Evolutionary conservation across 2,888 invertebrate species (phyloP).

Genomic region (Bhutanitis thaidina): DNA sequence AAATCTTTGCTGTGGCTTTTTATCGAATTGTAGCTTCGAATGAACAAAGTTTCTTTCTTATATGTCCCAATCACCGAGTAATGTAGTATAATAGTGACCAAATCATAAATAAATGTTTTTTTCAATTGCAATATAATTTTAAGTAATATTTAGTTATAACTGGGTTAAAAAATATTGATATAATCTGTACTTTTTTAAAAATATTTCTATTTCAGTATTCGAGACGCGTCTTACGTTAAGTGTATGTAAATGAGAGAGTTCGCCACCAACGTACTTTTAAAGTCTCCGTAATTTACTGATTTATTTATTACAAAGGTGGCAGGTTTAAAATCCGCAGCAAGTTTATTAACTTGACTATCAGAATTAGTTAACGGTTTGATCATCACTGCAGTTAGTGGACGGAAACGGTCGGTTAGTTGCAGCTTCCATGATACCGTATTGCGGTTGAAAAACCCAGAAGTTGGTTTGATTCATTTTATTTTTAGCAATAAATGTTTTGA

Average conservation of each 20-base stretch:
- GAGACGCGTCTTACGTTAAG: slow-evolving; percentile 11
- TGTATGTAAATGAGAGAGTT: slow-evolving; percentile 37
- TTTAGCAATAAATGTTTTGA: neutral
- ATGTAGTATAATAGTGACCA: too few relatives aligned
- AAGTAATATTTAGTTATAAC: too few relatives aligned
- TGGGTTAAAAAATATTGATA: too few relatives aligned
- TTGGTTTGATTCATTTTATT: neutral
- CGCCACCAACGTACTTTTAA: slow-evolving; percentile 32
- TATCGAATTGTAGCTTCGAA: too few relatives aligned
- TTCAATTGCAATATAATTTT: too few relatives aligned
- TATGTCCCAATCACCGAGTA: too few relatives aligned
- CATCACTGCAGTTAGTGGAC: slow-evolving; percentile 4
- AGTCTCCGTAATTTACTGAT: slow-evolving; percentile 50
- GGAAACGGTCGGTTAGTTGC: neutral
- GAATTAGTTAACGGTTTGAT: slow-evolving; percentile 9
- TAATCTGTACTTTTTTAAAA: neutral
- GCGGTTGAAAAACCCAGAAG: neutral
- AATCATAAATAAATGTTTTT: too few relatives aligned
- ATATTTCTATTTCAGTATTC: neutral
- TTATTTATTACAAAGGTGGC: slow-evolving; percentile 48
- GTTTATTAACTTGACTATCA: slow-evolving; percentile 13
- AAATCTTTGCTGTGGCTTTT: too few relatives aligned
- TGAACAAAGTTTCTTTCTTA: too few relatives aligned
- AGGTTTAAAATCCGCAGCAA: slow-evolving; percentile 19
- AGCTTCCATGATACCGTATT: neutral